Conservation (phyloP, 2,888 invertebrate species). For the Pyrrhosoma nymphula region DNA sequence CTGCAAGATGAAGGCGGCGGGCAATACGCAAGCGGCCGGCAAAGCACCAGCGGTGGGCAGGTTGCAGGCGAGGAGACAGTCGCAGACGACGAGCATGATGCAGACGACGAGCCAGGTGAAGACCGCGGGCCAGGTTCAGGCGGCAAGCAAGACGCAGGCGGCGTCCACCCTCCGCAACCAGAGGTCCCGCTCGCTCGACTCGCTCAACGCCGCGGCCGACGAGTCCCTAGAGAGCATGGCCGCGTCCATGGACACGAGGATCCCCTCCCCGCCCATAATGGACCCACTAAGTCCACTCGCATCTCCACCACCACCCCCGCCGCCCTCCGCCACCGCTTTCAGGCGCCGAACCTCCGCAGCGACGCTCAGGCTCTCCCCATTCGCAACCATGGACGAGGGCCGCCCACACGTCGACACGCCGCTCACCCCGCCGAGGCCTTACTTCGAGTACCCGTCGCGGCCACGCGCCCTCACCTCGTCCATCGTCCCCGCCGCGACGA, state of each 20-base stretch:
- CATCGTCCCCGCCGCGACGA: neutral
- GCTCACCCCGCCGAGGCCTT: neutral
- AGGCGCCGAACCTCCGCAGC: neutral
- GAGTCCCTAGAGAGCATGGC: neutral
- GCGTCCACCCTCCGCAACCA: constrained; percentile 68
- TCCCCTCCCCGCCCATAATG: constrained; percentile 31
- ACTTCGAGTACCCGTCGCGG: neutral
- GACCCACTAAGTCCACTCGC: neutral
- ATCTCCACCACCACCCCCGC: constrained; percentile 15
- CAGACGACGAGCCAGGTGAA: neutral
- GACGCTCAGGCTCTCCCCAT: neutral
- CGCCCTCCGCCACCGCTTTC: neutral
- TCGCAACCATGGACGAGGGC: neutral
- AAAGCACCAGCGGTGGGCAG: no score
- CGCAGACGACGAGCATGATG: neutral
- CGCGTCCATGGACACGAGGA: neutral
- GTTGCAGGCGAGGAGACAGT: no score
- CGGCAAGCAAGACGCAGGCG: no score
- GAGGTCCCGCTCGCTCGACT: constrained; percentile 72
- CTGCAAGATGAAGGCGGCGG: no score
- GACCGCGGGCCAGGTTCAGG: no score
- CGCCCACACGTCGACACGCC: neutral
- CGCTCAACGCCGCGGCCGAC: constrained; percentile 60
- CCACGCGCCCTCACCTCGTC: neutral
- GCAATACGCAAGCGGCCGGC: no score